These are phyloP conservation scores for Enoplosus armatus DNA, from an alignment of 2,797 vertebrate genomes.

Conservation along the genomic window DNA sequence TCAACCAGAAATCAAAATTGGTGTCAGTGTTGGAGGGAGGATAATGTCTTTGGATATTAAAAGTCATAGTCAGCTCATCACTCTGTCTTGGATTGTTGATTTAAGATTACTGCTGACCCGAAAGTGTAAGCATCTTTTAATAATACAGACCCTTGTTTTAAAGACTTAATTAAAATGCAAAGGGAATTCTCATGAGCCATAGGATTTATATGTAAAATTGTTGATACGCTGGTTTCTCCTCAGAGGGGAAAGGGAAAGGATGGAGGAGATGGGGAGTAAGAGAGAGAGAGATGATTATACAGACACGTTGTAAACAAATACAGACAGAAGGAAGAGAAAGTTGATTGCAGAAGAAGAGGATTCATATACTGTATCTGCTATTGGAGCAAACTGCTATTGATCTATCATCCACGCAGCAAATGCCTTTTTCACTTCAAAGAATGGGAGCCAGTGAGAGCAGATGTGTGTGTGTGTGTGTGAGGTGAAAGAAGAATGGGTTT, in stretches of 20 bases:
- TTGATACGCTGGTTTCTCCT: background rate
- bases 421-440: conserved; percentile 70
- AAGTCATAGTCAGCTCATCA: conserved; percentile 2
- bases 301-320: conserved; percentile 28
- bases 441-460: conserved; percentile 59
- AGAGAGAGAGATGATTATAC: conserved; percentile 21
- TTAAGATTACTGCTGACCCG: background rate
- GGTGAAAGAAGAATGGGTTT: conserved; percentile 75
- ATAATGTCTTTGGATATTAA: background rate
- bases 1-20: background rate
- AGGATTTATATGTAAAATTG: background rate
- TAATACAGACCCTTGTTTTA: background rate
- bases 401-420: conserved; percentile 72
- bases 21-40: background rate
- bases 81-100: background rate
- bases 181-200: background rate
- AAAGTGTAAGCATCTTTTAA: background rate
- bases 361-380: conserved; percentile 53
- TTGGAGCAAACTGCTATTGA: conserved; percentile 69
- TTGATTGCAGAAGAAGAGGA: conserved; percentile 50
- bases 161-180: background rate
- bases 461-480: conserved; percentile 40
- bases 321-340: conserved; percentile 44
- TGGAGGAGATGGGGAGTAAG: background rate
- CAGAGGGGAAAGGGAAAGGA: background rate